Conservation (phyloP, 2,888 invertebrate species). For the Cecidostiba fungosa region DNA sequence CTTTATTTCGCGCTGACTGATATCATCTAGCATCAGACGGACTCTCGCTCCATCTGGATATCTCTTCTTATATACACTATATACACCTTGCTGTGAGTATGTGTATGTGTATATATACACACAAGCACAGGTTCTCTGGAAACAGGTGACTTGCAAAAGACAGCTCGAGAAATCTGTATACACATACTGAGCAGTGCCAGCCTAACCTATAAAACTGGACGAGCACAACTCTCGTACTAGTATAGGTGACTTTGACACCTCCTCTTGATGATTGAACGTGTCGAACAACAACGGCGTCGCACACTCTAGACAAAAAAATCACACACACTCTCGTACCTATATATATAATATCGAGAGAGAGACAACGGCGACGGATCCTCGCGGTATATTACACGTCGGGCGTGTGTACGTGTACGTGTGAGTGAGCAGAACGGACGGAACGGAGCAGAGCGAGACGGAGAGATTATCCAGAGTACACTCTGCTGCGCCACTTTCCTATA, state of each 20-base stretch:
- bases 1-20: not conserved
- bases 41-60: not conserved
- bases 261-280: no score
- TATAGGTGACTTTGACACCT: no score
- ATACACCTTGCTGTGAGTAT: not conserved
- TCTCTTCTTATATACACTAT: not conserved
- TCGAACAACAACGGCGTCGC: no score
- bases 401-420: slow-evolving; percentile 37
- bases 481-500: slow-evolving; percentile 46
- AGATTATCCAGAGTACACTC: slow-evolving; percentile 45
- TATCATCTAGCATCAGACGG: slow-evolving; percentile 27
- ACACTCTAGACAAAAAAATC: not conserved
- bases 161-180: not conserved
- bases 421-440: slow-evolving; percentile 38
- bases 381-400: not conserved
- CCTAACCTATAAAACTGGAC: slow-evolving; percentile 2
- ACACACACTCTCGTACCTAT: not conserved
- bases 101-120: not conserved
- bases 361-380: not conserved
- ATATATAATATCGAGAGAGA: not conserved
- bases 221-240: not conserved
- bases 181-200: not conserved
- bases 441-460: slow-evolving; percentile 15
- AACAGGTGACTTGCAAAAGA: slow-evolving; percentile 58
- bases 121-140: slow-evolving; percentile 1